Evolutionary conservation across 2,888 invertebrate species (phyloP).

Genomic region (Ypsolopha sequella): DNA sequence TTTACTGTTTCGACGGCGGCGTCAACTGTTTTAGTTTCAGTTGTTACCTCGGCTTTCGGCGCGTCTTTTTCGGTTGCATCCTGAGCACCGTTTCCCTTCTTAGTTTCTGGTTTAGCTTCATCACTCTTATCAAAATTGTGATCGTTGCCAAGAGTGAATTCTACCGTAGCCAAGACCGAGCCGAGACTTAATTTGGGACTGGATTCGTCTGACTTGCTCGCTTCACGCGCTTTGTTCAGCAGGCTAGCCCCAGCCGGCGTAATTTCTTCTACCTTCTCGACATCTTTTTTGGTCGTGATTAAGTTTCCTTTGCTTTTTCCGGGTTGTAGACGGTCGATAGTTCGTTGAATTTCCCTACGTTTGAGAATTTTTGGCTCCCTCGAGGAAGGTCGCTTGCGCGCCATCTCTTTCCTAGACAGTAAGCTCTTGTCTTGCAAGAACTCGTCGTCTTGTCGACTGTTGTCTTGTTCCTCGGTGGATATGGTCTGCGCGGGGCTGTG

Average conservation of each 20-base stretch:
- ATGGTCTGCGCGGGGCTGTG: constrained; percentile 81
- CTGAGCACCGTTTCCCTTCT: constrained; percentile 9
- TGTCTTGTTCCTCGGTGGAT: constrained; percentile 71
- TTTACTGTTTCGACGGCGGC: constrained; percentile 28
- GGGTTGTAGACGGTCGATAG: constrained; percentile 86
- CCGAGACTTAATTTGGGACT: constrained; percentile 88
- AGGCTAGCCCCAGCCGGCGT: constrained; percentile 51
- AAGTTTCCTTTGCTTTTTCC: constrained; percentile 91
- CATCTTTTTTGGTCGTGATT: constrained; percentile 72
- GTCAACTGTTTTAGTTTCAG: constrained; percentile 30
- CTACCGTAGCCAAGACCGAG: constrained; percentile 82
- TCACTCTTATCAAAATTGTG: constrained; percentile 69
- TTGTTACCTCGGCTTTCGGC: constrained; percentile 18
- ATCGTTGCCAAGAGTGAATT: constrained; percentile 74
- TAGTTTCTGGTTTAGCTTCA: constrained; percentile 19
- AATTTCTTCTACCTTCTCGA: constrained; percentile 71
- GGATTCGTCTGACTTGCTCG: constrained; percentile 74
- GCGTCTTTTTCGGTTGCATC: constrained; percentile 7
- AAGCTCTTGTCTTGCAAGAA: constrained; percentile 44
- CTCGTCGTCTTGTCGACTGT: constrained; percentile 56
- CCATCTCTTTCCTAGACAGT: constrained; percentile 42
- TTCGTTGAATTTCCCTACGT: constrained; percentile 81
- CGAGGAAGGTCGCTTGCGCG: constrained; percentile 59
- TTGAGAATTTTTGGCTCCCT: constrained; percentile 53
- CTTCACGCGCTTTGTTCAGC: constrained; percentile 70